These are phyloP conservation scores for Cyphomyrus plagiostoma DNA, from an alignment of 2,113 vertebrate genomes.

Conservation along the genomic window DNA sequence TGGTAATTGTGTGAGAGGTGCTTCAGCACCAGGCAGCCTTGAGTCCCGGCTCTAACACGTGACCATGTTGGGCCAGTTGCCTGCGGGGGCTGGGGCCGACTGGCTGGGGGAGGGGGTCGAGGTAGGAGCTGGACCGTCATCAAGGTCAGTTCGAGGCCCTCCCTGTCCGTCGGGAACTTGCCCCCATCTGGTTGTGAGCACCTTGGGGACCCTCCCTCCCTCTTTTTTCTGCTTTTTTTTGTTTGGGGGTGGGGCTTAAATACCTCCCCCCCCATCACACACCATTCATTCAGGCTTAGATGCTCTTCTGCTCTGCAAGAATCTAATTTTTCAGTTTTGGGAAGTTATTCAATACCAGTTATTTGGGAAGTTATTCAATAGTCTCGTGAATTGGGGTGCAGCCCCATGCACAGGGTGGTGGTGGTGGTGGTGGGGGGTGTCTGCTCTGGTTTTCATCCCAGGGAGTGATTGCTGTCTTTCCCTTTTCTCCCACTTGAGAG, in stretches of 20 bases:
- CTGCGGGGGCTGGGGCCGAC: neutral
- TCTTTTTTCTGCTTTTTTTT: neutral
- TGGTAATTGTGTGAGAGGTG: slow-evolving; percentile 44
- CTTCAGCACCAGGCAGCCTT: neutral
- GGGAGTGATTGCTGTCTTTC: slow-evolving; percentile 5
- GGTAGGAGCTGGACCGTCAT: neutral
- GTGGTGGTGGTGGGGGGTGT: neutral
- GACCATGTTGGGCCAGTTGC: neutral
- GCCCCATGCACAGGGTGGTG: neutral
- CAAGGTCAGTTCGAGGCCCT: slow-evolving; percentile 4
- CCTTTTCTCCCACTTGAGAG: neutral
- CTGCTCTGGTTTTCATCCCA: neutral
- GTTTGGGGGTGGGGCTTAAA: neutral
- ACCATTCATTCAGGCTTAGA: neutral
- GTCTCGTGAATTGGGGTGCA: neutral
- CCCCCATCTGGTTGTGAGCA: neutral
- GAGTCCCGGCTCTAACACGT: neutral
- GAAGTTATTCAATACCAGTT: neutral
- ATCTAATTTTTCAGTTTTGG: neutral
- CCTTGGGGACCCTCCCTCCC: neutral
- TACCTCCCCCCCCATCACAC: neutral
- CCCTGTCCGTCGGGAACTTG: neutral
- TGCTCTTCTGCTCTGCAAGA: neutral
- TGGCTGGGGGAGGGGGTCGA: neutral
- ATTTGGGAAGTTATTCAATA: neutral